These are phyloP conservation scores for Bergia puertoricense DNA, from an alignment of 92 coral and sea anemone genomes.

Conservation along the genomic window DNA sequence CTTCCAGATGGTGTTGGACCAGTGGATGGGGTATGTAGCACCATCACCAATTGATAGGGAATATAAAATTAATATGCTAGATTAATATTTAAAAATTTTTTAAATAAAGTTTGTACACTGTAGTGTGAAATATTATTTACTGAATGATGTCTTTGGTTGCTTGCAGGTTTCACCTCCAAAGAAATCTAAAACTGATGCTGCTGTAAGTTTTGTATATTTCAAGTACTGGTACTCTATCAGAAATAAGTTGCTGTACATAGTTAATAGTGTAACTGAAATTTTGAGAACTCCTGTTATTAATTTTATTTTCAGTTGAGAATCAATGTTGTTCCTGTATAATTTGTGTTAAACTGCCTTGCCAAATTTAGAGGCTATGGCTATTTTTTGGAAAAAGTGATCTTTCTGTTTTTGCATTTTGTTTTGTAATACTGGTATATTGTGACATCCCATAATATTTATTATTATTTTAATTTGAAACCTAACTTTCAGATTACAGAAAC, in stretches of 20 bases:
- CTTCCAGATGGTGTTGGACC: slow-evolving; percentile 42
- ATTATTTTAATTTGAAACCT: background rate
- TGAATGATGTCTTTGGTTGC: background rate
- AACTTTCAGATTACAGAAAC: slow-evolving; percentile 55
- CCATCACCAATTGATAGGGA: background rate
- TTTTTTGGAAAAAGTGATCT: background rate
- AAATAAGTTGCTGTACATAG: no score
- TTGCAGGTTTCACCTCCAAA: slow-evolving; percentile 78
- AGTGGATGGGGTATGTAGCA: slow-evolving; percentile 32
- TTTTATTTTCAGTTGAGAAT: no score
- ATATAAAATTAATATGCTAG: background rate
- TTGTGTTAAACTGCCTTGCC: no score
- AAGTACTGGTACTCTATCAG: background rate
- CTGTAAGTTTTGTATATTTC: slow-evolving; percentile 45
- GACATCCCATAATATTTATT: background rate
- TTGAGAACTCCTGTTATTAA: no score
- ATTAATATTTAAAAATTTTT: background rate
- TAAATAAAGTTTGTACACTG: background rate
- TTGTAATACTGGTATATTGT: slow-evolving; percentile 1
- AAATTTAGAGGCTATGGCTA: no score
- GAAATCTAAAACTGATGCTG: slow-evolving; percentile 53
- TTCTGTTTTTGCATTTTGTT: background rate
- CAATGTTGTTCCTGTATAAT: no score
- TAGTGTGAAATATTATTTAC: no score
- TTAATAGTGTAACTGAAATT: no score